Base-by-base conservation (phyloP, 2,888 invertebrate genomes). In the Tridacna gigas region DNA sequence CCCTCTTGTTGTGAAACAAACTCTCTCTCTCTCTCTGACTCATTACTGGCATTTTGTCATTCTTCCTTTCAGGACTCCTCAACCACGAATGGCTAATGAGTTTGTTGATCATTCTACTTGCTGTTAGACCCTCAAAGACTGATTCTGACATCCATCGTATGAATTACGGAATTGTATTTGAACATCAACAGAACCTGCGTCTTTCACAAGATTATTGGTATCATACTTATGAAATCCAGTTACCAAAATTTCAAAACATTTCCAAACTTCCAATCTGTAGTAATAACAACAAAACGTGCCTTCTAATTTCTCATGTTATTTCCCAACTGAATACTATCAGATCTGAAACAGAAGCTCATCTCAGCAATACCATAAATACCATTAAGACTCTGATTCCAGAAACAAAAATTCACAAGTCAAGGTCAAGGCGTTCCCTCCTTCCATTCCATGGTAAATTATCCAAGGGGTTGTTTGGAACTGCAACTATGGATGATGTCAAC, bases 401-500 rank as follows among this genome's bases (percentile, higher is more conserved):
- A 26, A 26, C 26, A 26, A 20, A 26, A 11, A 12, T 66, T 22
- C 25, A 22, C 12, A 66, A 26, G 26, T 5, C 13, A 22, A 66
- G 65, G 65, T 28, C 7, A 26, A 26, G 26, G 15, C 5, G 65
- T 11, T 66, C 65, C 5, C 7, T 66, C 11, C 18, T 66, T 5
- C 65, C 65, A 26, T 66, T 66, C 18, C 22, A 26, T 13, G 65
- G 65, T 51, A 18, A 47, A 20, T 18, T 80, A 3, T 74, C 74
- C 5, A 74, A 74, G 56, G n/a, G 61, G 18, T 13, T 80, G 5
- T 80, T 80, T 26, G 80, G 80, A 12, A 69, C 76, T 9, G 81
- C 81, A 65, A 81, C 81, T 25, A n/a, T 37, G 26, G 56, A 65
- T 25, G 81, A 81, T 65, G 81, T 77, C 2, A 51, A 81, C 48